Evolutionary conservation across 2,113 vertebrate genomes (phyloP).

Genomic region (Felis chaus): DNA sequence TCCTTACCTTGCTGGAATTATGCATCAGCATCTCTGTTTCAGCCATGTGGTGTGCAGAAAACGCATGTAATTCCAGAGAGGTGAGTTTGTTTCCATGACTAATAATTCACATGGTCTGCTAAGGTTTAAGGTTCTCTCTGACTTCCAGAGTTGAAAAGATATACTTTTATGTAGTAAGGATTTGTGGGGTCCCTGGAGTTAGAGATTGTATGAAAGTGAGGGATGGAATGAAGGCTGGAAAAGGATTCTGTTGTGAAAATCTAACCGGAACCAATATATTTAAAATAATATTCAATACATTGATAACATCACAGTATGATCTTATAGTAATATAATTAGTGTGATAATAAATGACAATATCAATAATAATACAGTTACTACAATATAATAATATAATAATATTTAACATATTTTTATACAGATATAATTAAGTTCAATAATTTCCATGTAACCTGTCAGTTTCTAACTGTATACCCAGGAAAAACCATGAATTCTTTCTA

Average conservation of each 20-base stretch:
- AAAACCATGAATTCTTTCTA: background rate
- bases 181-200: background rate
- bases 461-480: background rate
- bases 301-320: background rate
- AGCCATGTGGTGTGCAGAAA: background rate
- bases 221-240: background rate
- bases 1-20: constrained; percentile 38
- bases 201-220: background rate
- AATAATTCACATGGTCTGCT: background rate
- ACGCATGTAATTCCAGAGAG: background rate
- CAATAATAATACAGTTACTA: background rate
- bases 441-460: background rate
- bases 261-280: background rate
- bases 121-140: background rate
- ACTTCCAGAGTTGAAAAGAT: background rate
- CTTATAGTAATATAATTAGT: background rate
- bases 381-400: background rate
- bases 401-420: background rate
- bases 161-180: background rate
- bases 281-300: background rate
- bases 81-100: background rate
- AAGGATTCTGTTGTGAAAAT: background rate
- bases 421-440: background rate
- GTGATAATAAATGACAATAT: background rate
- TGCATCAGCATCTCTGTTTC: background rate